Conservation (phyloP, 1,140 invertebrate genomes). For the Metopolophium dirhodum region DNA sequence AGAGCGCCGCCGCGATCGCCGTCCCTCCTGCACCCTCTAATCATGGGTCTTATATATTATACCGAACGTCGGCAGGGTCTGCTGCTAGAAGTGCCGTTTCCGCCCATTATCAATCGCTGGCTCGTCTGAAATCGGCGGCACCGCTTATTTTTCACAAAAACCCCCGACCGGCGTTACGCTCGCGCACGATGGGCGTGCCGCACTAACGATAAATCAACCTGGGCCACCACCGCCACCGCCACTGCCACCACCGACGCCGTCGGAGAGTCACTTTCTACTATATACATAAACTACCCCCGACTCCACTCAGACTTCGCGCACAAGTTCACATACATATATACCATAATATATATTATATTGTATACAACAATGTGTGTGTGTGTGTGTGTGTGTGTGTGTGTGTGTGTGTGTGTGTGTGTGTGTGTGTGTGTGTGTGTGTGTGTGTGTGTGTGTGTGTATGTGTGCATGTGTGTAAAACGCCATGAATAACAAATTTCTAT, state of each 20-base stretch:
- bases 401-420: not conserved
- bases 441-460: not conserved
- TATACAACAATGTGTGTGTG: not conserved
- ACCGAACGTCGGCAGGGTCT: slow-evolving; percentile 42
- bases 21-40: not conserved
- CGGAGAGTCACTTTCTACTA: slow-evolving; percentile 25
- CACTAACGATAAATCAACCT: slow-evolving; percentile 52
- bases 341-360: not conserved
- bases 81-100: slow-evolving; percentile 53
- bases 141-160: slow-evolving; percentile 53
- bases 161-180: slow-evolving; percentile 51
- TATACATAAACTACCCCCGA: not conserved
- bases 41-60: not conserved
- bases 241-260: not conserved
- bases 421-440: not conserved
- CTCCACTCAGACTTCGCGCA: not conserved
- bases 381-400: not conserved
- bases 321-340: slow-evolving; percentile 39
- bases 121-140: slow-evolving; percentile 56
- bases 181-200: slow-evolving; percentile 46
- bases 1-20: not conserved
- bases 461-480: not conserved
- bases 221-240: not conserved
- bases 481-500: slow-evolving; percentile 53
- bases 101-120: slow-evolving; percentile 56